phyloP scores from a whole-genome alignment of 2,888 invertebrate genomes.

The Piscicola geometra region DNA sequence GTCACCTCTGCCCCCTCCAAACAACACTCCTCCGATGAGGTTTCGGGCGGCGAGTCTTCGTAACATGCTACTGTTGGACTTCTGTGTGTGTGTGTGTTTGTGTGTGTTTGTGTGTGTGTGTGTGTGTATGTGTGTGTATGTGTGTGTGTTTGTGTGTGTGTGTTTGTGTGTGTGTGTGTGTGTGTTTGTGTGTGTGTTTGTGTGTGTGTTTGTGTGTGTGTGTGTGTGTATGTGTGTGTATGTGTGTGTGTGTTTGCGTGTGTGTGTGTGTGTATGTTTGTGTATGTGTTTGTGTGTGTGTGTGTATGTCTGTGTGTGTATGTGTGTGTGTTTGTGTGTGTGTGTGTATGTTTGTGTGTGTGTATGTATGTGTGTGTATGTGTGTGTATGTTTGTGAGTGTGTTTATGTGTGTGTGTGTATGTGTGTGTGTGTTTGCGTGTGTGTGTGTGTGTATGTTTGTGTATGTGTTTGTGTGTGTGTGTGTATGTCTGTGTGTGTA shows the following conservation, averaged over 20 bases:
- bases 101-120: not conserved
- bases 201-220: slow-evolving; percentile 17
- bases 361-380: not conserved
- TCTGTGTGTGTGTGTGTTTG: not conserved
- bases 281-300: not conserved
- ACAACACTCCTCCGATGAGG: slow-evolving; percentile 29
- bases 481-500: too few relatives aligned
- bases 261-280: not conserved
- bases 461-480: not conserved
- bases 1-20: slow-evolving; percentile 27
- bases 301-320: not conserved
- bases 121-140: not conserved
- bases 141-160: not conserved
- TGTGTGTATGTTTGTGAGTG: slow-evolving; percentile 16
- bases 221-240: slow-evolving; percentile 24
- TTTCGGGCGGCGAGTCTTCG: slow-evolving; percentile 32
- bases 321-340: not conserved
- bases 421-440: not conserved
- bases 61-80: not conserved
- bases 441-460: not conserved
- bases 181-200: not conserved
- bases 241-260: not conserved
- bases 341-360: not conserved
- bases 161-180: slow-evolving; percentile 5
- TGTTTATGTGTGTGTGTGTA: slow-evolving; percentile 10